Percentiles rank a stretch among this genome's conserved stretches.
phyloP scores from a whole-genome alignment of 2,113 vertebrate species.

The Phoenicopterus ruber region DNA sequence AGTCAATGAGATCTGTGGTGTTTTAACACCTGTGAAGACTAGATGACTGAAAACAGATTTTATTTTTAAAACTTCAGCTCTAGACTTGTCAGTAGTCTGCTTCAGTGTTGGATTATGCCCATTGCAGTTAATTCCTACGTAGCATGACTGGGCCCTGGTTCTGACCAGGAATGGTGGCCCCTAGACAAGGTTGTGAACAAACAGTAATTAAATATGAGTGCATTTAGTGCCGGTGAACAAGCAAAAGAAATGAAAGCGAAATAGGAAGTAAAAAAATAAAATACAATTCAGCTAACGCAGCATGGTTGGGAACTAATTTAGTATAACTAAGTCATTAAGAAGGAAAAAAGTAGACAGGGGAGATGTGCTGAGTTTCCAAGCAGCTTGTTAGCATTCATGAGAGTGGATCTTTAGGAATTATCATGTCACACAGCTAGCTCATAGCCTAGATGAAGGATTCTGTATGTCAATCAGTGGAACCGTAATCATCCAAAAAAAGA shows the following conservation, averaged over 20 bases:
- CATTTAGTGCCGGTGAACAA: neutral
- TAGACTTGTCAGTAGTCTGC: neutral
- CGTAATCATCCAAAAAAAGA: slow-evolving; percentile 52
- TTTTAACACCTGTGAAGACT: neutral
- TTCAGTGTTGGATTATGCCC: neutral
- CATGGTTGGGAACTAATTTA: neutral
- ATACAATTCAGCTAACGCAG: neutral
- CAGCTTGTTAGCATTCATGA: slow-evolving; percentile 54
- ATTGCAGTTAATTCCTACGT: neutral
- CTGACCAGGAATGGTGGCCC: neutral
- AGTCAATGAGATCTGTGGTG: neutral
- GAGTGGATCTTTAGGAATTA: slow-evolving; percentile 38
- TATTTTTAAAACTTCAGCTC: neutral
- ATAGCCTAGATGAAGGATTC: slow-evolving; percentile 50
- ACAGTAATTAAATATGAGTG: neutral
- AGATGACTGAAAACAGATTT: neutral
- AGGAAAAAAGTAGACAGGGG: neutral
- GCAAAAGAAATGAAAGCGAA: neutral
- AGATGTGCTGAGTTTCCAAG: neutral
- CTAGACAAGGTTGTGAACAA: neutral
- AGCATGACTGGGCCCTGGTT: neutral
- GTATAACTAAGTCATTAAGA: slow-evolving; percentile 6
- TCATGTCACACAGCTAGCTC: slow-evolving; percentile 57
- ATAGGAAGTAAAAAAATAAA: neutral
- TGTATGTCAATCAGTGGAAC: slow-evolving; percentile 56